A percentile compares a stretch with the other conserved stretches of the same genome.
Evolutionary conservation across 2,113 vertebrate species (phyloP).

Genomic region (Brachyistius frenatus): DNA sequence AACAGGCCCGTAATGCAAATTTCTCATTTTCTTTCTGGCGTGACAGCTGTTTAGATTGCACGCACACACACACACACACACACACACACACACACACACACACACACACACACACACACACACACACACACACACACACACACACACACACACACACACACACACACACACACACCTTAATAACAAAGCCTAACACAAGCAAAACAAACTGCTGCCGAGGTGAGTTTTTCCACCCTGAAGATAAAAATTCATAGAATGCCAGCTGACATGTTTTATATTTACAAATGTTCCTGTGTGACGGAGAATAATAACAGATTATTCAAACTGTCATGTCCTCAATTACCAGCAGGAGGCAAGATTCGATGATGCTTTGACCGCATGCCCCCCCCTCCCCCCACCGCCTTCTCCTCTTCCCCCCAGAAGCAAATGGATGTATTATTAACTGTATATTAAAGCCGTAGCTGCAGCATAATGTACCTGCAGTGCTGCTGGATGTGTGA

Average conservation of each 20-base stretch:
- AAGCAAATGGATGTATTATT: constrained; percentile 18
- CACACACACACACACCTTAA: neutral
- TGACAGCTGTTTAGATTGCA: neutral
- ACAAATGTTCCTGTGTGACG: neutral
- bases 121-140: too few species aligned
- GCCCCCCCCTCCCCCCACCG: neutral
- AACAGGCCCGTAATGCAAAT: neutral
- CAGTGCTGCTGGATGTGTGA: constrained; percentile 2
- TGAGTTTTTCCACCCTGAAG: neutral
- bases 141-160: too few species aligned
- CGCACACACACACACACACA: too few species aligned
- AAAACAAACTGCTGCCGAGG: constrained; percentile 33
- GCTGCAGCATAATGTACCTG: constrained; percentile 26
- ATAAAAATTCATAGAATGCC: neutral
- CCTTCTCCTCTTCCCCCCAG: neutral
- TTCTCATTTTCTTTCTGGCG: neutral
- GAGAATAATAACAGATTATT: neutral
- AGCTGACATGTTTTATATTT: neutral
- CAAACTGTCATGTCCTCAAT: constrained; percentile 51
- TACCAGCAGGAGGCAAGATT: constrained; percentile 69
- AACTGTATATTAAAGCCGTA: constrained; percentile 24
- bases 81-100: too few species aligned
- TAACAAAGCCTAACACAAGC: constrained; percentile 6
- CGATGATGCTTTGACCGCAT: constrained; percentile 5
- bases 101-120: too few species aligned